These are phyloP conservation scores for Ashinkailepas kermadecensis DNA, from an alignment of 2,888 invertebrate species.

Conservation along the genomic window DNA sequence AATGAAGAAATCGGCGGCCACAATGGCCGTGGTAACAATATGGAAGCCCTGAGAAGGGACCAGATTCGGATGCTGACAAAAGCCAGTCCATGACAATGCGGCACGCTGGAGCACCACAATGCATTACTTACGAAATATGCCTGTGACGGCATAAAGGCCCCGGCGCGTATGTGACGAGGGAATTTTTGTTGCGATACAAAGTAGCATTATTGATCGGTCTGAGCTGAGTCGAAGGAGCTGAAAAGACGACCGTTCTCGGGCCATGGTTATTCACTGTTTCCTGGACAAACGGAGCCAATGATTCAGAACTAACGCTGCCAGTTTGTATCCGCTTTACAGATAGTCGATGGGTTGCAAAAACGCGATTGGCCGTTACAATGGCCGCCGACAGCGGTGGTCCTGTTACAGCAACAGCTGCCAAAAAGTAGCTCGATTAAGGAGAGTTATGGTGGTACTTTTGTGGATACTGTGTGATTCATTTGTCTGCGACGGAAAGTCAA, in stretches of 20 bases:
- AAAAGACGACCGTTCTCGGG: neutral
- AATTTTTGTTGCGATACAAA: neutral
- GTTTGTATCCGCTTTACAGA: neutral
- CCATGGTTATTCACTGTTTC: constrained; percentile 20
- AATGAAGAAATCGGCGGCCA: constrained; percentile 6
- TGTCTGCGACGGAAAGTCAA: neutral
- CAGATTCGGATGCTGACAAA: neutral
- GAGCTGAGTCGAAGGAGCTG: neutral
- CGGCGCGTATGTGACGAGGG: neutral
- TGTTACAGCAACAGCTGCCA: no score
- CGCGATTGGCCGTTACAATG: no score
- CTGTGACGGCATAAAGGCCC: neutral
- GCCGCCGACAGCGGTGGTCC: no score
- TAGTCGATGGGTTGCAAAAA: constrained; percentile 1
- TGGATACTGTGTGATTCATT: neutral
- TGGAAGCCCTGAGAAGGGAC: neutral
- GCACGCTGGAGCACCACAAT: neutral
- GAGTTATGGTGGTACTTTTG: neutral
- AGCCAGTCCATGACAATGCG: constrained; percentile 4
- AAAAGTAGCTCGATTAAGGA: neutral
- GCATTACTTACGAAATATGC: constrained; percentile 17
- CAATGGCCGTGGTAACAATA: neutral
- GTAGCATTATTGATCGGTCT: neutral
- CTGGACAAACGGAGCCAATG: constrained; percentile 6
- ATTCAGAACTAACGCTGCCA: constrained; percentile 2